Conservation (phyloP, 2,797 vertebrate genomes). For the Bradypodion ventrale region DNA sequence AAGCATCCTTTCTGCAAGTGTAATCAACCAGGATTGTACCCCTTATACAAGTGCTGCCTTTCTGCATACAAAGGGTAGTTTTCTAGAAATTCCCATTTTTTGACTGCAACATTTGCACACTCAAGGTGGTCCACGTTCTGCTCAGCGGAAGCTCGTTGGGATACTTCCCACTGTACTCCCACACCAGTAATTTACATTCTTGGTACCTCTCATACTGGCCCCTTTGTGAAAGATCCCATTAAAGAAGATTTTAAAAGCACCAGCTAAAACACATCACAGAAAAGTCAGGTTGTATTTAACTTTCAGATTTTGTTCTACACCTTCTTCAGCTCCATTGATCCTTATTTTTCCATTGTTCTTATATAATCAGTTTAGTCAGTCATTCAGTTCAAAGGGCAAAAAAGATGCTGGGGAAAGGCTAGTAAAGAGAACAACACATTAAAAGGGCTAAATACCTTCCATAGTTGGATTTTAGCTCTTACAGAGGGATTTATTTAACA, state of each 20-base stretch:
- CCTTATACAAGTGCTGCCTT: too few species aligned
- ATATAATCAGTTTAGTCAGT: background rate
- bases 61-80: too few species aligned
- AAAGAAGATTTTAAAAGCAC: constrained; percentile 2
- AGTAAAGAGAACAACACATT: background rate
- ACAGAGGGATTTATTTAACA: fast-evolving
- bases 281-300: background rate
- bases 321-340: background rate
- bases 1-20: too few species aligned
- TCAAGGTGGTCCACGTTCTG: too few species aligned
- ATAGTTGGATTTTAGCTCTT: background rate
- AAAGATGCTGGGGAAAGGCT: background rate
- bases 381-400: constrained; percentile 25
- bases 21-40: too few species aligned
- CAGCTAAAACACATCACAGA: constrained; percentile 1
- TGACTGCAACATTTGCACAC: too few species aligned
- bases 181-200: background rate
- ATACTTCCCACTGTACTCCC: too few species aligned
- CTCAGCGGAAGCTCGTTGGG: too few species aligned
- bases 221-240: constrained; percentile 1
- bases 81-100: too few species aligned
- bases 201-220: background rate
- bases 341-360: too few species aligned
- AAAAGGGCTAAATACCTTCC: background rate
- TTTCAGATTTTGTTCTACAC: background rate